These are phyloP conservation scores for Metopia argyrocephala DNA, from an alignment of 2,888 invertebrate genomes.

Conservation along the genomic window DNA sequence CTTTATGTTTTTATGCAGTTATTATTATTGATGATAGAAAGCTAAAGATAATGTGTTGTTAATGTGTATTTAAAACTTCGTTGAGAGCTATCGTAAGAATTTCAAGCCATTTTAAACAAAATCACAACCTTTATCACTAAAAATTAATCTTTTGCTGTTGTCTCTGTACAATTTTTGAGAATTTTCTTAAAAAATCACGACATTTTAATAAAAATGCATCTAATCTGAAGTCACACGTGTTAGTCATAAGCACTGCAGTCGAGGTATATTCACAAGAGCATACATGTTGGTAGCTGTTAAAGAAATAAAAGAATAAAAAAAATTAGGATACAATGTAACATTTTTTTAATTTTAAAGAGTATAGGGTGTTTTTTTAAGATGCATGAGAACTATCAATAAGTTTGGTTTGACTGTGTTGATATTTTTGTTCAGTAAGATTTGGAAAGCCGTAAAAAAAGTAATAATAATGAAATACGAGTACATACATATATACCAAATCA, in stretches of 20 bases:
- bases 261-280: background rate
- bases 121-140: constrained; percentile 48
- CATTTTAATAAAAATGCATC: constrained; percentile 36
- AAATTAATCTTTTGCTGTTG: constrained; percentile 3
- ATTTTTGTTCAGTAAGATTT: no score
- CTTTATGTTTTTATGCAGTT: constrained; percentile 8
- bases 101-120: constrained; percentile 37
- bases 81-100: constrained; percentile 32
- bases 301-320: constrained; percentile 18
- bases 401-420: no score
- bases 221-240: background rate
- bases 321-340: no score
- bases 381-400: no score
- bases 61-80: no score
- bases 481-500: no score
- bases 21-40: constrained; percentile 44
- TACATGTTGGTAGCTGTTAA: constrained; percentile 43
- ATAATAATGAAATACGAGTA: no score
- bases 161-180: constrained; percentile 37
- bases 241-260: constrained; percentile 14
- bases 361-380: no score
- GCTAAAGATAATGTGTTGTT: no score
- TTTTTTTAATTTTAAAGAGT: no score
- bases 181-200: constrained; percentile 45
- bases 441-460: no score